Conservation (phyloP, 2,888 invertebrate genomes). For the Chouioia cunea region DNA sequence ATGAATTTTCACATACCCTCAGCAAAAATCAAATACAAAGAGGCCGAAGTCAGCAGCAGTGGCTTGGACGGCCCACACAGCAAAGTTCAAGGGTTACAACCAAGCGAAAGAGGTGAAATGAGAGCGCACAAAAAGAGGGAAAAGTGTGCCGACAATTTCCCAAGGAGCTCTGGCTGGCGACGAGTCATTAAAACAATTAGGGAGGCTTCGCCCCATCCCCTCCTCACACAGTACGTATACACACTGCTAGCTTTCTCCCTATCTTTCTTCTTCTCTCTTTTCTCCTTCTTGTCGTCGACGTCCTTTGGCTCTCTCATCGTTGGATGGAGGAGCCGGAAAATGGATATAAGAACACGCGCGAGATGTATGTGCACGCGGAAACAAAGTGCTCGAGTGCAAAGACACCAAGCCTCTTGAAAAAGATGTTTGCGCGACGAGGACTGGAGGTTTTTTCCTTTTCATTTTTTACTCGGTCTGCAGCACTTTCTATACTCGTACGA, state of each 20-base stretch:
- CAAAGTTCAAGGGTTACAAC: neutral
- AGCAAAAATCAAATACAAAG: slow-evolving; percentile 13
- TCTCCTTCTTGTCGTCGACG: neutral
- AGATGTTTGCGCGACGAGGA: too few species aligned
- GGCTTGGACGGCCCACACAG: neutral
- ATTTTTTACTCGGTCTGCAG: too few species aligned
- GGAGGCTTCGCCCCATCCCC: slow-evolving; percentile 43
- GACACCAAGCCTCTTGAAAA: too few species aligned
- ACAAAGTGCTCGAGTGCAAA: slow-evolving; percentile 9
- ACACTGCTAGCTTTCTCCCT: neutral
- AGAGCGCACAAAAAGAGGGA: slow-evolving; percentile 28
- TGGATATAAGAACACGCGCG: slow-evolving; percentile 10
- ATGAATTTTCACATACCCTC: neutral
- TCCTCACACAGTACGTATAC: too few species aligned
- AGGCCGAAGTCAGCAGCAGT: neutral
- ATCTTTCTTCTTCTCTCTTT: neutral
- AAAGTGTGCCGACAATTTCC: slow-evolving; percentile 48
- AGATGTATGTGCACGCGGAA: slow-evolving; percentile 20
- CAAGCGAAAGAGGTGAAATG: slow-evolving; percentile 17
- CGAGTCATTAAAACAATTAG: slow-evolving; percentile 62
- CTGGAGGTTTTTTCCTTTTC: too few species aligned
- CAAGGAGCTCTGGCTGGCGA: slow-evolving; percentile 41
- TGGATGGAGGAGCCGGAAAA: slow-evolving; percentile 21
- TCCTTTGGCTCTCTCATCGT: neutral
- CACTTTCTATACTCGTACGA: too few species aligned